These are phyloP conservation scores for mouse (Mus musculus) DNA, from an alignment of 2,113 vertebrate genomes.

Conservation along the genomic window DNA sequence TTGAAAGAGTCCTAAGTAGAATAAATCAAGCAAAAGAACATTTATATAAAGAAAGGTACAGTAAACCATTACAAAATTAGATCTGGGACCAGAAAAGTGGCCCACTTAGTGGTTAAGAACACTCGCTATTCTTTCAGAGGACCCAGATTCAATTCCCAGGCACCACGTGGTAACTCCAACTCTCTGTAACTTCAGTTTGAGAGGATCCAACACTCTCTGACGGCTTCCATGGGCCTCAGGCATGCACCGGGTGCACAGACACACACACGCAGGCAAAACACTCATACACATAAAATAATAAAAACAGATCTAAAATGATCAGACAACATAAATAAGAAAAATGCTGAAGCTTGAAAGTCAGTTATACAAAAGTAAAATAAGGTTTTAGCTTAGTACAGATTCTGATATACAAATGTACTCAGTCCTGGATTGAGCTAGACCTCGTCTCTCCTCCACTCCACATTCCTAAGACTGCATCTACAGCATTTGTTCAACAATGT, in stretches of 20 bases:
- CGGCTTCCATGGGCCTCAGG: neutral
- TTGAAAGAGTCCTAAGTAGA: neutral
- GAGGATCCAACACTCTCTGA: neutral
- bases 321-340: neutral
- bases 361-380: slow-evolving; percentile 9
- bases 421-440: neutral
- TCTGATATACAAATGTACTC: neutral
- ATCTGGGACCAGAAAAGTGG: neutral
- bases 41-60: neutral
- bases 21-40: neutral
- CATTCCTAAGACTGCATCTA: neutral
- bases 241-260: neutral
- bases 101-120: neutral
- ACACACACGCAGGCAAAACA: neutral
- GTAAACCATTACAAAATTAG: neutral
- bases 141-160: neutral
- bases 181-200: neutral
- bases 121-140: neutral
- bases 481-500: neutral
- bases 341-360: neutral
- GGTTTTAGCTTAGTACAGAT: neutral
- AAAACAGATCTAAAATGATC: neutral
- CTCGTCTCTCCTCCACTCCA: neutral
- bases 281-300: neutral
- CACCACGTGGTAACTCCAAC: neutral